Percentiles rank a stretch among this genome's conserved stretches.
These are phyloP conservation scores for Xestia sexstrigata DNA, from an alignment of 2,888 invertebrate species.

Conservation along the genomic window DNA sequence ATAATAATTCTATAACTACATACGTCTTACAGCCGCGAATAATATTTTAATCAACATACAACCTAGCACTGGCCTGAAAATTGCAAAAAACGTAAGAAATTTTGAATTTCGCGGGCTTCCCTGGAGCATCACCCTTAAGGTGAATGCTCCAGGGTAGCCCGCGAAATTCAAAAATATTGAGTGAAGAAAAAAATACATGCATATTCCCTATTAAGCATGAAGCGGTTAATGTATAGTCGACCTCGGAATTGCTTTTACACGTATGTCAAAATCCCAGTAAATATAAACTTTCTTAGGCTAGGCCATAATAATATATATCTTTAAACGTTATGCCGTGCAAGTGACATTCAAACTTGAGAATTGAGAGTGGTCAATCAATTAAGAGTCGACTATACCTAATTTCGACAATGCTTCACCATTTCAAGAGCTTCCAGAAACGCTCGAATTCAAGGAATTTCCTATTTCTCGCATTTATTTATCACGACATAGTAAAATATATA, in stretches of 20 bases:
- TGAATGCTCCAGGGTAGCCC: no score
- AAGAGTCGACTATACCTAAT: neutral
- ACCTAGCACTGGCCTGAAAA: no score
- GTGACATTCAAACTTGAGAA: neutral
- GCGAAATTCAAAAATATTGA: no score
- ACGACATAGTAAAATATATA: constrained; percentile 3
- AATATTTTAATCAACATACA: no score
- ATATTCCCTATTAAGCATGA: neutral
- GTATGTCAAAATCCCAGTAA: neutral
- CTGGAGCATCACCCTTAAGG: no score
- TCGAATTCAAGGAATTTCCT: neutral
- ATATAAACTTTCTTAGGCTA: neutral
- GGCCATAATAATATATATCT: neutral
- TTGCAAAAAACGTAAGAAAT: no score
- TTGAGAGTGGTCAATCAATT: neutral
- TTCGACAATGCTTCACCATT: neutral
- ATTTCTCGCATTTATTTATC: neutral
- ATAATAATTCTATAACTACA: no score
- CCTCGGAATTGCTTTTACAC: neutral
- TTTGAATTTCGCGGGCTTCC: no score
- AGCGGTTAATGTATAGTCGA: neutral
- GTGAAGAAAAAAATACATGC: no score
- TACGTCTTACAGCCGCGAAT: no score
- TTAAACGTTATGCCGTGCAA: neutral
- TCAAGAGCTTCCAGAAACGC: constrained; percentile 1